Base-by-base conservation (phyloP, 2,888 invertebrate species). In the Cataglyphis livida region DNA sequence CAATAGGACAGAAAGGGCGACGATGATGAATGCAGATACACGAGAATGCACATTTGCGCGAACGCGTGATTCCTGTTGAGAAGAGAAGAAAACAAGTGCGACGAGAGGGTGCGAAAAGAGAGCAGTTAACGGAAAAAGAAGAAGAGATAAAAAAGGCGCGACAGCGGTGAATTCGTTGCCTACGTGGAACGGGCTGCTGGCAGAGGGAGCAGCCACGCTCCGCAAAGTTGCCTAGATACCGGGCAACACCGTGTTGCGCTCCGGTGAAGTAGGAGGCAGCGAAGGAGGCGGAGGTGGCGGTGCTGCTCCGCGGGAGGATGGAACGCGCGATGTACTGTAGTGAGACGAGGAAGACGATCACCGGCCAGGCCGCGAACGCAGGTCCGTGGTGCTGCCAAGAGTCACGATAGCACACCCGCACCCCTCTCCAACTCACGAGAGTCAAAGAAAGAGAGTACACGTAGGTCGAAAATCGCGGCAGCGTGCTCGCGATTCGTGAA, bases 211-310 rank as follows among this genome's bases (percentile, higher is more conserved):
- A 86, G 84, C 59, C 86, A 87, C 87, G 87, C 86, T 90, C 87
- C 79, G 85, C 87, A 85, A 85, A 90, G 89, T 89, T 89, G 90
- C 90, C 89, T 88, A 86, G 90, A 87, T 87, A 87, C 88, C 76
- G 87, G 86, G 84, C 84, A 87, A 87, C 89, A 89, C 89, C 91
- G 90, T 90, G 90, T 90, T 90, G 90, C 88, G 90, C 88, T 88
- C 86, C 85, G 85, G 82, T 84, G 83, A 89, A 91, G 89, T 85
- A 85, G 90, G 90, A 84, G 87, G 83, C 82, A 84, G 83, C 66
- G 71, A 83, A 85, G 84, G 84, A 61, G 84, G 82, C 78, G 90
- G 87, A 83, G 85, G 78, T 79, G 84, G 88, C 83, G 83, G 89
- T 89, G 87, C 79, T 84, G 75, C 84, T 82, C 82, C 79, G 21